Evolutionary conservation across 2,888 invertebrate species (phyloP).

Genomic region (Coecobrya sp.): DNA sequence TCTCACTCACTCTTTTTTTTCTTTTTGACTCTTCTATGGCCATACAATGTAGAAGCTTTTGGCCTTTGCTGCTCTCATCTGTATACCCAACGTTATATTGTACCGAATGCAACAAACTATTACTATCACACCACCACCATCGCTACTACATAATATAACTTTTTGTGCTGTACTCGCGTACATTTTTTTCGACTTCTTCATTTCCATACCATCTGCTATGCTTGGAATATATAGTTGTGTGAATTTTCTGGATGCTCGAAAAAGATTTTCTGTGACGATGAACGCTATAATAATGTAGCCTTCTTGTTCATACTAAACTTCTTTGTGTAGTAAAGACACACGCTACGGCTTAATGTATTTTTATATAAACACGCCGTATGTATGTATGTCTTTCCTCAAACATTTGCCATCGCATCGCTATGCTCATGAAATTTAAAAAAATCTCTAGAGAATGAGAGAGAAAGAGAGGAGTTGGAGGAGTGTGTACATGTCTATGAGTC

Average conservation of each 20-base stretch:
- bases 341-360: conserved; percentile 12
- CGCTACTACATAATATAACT: conserved; percentile 1
- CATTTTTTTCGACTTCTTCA: conserved; percentile 63
- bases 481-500: conserved; percentile 58
- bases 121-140: conserved; percentile 33
- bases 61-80: neutral
- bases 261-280: conserved; percentile 60
- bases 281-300: conserved; percentile 60
- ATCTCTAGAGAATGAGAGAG: conserved; percentile 59
- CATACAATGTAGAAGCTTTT: neutral
- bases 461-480: conserved; percentile 61
- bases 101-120: conserved; percentile 44
- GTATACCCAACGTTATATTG: neutral
- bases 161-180: conserved; percentile 68
- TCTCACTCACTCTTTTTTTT: conserved; percentile 53
- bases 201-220: conserved; percentile 69
- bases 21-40: conserved; percentile 56
- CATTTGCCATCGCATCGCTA: conserved; percentile 35
- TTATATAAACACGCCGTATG: conserved; percentile 9
- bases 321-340: conserved; percentile 37
- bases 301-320: conserved; percentile 68
- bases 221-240: conserved; percentile 4
- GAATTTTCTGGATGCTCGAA: conserved; percentile 52
- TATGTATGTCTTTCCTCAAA: conserved; percentile 29
- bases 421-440: conserved; percentile 72